Evolutionary conservation across 2,113 vertebrate species (phyloP).

Genomic region (Crotophaga sulcirostris): DNA sequence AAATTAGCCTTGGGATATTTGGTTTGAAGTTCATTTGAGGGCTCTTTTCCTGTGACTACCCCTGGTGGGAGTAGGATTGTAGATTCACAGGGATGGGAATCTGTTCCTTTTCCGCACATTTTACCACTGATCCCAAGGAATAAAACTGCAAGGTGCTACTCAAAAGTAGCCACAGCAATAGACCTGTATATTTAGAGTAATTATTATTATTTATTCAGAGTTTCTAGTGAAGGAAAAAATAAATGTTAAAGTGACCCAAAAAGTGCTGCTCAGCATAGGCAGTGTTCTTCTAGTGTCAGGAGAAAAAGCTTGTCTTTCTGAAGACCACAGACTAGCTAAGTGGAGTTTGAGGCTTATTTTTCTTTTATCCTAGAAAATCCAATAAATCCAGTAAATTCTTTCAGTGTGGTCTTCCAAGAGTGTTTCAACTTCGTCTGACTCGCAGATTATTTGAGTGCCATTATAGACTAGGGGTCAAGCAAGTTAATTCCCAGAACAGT

Average conservation of each 20-base stretch:
- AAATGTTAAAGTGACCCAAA: background rate
- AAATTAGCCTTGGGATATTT: background rate
- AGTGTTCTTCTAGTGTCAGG: background rate
- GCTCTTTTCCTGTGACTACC: background rate
- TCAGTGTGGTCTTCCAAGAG: constrained; percentile 67
- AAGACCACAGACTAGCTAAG: constrained; percentile 22
- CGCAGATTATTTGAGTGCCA: constrained; percentile 64
- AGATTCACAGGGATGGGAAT: background rate
- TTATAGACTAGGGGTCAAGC: constrained; percentile 50
- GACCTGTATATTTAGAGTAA: background rate
- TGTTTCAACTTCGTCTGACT: constrained; percentile 64
- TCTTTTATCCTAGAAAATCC: constrained; percentile 67
- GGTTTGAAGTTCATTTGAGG: background rate
- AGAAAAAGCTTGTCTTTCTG: constrained; percentile 13
- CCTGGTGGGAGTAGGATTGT: background rate
- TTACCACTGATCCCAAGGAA: background rate
- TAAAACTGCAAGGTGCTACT: background rate
- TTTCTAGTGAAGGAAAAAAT: background rate
- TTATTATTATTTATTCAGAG: background rate
- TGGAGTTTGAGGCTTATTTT: constrained; percentile 56
- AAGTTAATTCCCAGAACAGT: constrained; percentile 65
- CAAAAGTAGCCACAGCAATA: background rate
- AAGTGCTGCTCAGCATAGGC: background rate
- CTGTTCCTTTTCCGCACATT: background rate
- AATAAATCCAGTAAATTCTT: constrained; percentile 70